Evolutionary conservation across 2,113 vertebrate species (phyloP).

Genomic region (Emydura subglobosa): DNA sequence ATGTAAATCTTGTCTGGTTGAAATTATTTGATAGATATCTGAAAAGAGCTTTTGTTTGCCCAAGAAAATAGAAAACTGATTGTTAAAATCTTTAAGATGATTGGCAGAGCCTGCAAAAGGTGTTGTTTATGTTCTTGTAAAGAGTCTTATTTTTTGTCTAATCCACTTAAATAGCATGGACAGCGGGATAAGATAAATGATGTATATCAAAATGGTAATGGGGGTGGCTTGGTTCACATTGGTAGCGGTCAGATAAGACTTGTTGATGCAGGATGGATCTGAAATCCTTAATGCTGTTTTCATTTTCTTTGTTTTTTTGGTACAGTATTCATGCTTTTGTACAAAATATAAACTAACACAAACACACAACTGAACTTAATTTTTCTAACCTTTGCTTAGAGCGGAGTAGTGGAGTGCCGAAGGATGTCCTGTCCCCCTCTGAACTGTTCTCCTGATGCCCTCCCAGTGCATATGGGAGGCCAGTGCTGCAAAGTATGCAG

Average conservation of each 20-base stretch:
- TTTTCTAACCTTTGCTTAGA: slow-evolving; percentile 75
- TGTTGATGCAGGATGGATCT: background rate
- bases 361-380: background rate
- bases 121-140: slow-evolving; percentile 46
- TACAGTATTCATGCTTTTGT: background rate
- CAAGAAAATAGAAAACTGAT: slow-evolving; percentile 71
- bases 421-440: slow-evolving; percentile 90
- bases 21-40: slow-evolving; percentile 81
- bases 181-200: slow-evolving; percentile 18
- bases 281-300: background rate
- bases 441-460: slow-evolving; percentile 86
- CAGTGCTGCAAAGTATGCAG: slow-evolving; percentile 93
- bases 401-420: slow-evolving; percentile 90
- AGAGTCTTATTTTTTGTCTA: slow-evolving; percentile 54
- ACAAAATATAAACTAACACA: background rate
- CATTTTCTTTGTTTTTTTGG: background rate
- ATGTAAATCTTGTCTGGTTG: slow-evolving; percentile 59
- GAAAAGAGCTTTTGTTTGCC: slow-evolving; percentile 70
- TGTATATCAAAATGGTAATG: slow-evolving; percentile 34
- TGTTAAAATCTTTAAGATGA: slow-evolving; percentile 59
- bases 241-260: background rate
- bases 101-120: slow-evolving; percentile 56
- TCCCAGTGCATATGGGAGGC: slow-evolving; percentile 86
- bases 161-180: background rate
- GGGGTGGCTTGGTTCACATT: background rate